These are phyloP conservation scores for Cyrtodaria siliqua DNA, from an alignment of 2,888 invertebrate genomes.

Conservation along the genomic window DNA sequence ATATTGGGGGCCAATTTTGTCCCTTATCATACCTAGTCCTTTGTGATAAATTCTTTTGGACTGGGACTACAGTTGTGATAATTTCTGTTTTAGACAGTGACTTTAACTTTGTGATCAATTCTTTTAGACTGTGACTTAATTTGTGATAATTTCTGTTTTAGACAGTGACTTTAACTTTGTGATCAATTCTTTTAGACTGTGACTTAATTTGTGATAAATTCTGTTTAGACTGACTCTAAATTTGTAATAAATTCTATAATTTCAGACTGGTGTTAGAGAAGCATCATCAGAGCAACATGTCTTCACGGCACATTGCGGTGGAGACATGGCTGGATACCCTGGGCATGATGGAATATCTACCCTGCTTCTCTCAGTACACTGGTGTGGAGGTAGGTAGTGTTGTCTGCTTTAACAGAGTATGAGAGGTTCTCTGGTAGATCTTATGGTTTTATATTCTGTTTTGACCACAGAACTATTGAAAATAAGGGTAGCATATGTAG, in stretches of 20 bases:
- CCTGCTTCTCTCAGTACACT: conserved; percentile 87
- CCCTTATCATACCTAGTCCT: too few relatives aligned
- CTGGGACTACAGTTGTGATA: too few relatives aligned
- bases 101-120: not conserved
- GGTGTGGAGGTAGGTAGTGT: conserved; percentile 87
- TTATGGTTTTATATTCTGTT: too few relatives aligned
- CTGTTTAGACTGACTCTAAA: not conserved
- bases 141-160: too few relatives aligned
- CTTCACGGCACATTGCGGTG: conserved; percentile 78
- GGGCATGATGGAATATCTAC: conserved; percentile 88
- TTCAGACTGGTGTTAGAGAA: conserved; percentile 76
- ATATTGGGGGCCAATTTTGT: too few relatives aligned
- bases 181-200: not conserved
- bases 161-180: not conserved
- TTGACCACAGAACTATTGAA: too few relatives aligned
- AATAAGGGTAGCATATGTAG: too few relatives aligned
- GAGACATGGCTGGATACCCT: conserved; percentile 88
- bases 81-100: not conserved
- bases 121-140: too few relatives aligned
- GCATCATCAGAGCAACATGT: conserved; percentile 72
- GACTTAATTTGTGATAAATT: not conserved
- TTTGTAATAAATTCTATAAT: conserved; percentile 5
- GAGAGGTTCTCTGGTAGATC: too few relatives aligned
- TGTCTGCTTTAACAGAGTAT: too few relatives aligned
- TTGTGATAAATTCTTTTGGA: too few relatives aligned